These are phyloP conservation scores for Sebastes diploproa DNA, from an alignment of 2,797 vertebrate genomes.

Conservation along the genomic window DNA sequence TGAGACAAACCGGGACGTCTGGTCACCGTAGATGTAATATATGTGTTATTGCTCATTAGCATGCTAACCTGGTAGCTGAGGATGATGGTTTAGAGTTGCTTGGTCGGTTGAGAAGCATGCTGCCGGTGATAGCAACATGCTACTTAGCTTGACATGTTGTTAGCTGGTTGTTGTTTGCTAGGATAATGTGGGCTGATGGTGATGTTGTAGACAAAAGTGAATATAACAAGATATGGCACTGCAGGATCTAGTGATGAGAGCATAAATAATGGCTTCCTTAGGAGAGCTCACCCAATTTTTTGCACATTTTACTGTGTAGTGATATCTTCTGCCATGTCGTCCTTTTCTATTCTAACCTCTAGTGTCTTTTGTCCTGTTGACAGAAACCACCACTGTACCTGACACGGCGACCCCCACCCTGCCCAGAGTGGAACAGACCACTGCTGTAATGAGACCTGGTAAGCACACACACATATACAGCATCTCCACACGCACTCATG, in stretches of 20 bases:
- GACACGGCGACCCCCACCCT: constrained; percentile 89
- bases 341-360: neutral
- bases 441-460: constrained; percentile 77
- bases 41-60: rapidly evolving
- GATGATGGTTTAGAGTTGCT: too few species aligned
- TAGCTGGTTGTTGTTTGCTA: too few species aligned
- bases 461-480: constrained; percentile 22
- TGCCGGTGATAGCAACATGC: neutral
- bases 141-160: neutral
- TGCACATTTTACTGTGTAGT: neutral
- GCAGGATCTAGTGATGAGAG: too few species aligned
- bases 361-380: neutral
- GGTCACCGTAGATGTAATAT: too few species aligned
- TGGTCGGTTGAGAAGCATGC: neutral
- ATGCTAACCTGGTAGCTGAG: too few species aligned
- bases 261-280: neutral
- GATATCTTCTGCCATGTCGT: neutral
- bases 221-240: too few species aligned
- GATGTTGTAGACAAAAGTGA: neutral
- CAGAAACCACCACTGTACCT: constrained; percentile 90
- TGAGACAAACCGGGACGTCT: too few species aligned
- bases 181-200: neutral
- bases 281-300: neutral
- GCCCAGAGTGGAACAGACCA: constrained; percentile 86
- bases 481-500: neutral